phyloP scores from a whole-genome alignment of 2,113 vertebrate species.

The Megalops atlanticus region DNA sequence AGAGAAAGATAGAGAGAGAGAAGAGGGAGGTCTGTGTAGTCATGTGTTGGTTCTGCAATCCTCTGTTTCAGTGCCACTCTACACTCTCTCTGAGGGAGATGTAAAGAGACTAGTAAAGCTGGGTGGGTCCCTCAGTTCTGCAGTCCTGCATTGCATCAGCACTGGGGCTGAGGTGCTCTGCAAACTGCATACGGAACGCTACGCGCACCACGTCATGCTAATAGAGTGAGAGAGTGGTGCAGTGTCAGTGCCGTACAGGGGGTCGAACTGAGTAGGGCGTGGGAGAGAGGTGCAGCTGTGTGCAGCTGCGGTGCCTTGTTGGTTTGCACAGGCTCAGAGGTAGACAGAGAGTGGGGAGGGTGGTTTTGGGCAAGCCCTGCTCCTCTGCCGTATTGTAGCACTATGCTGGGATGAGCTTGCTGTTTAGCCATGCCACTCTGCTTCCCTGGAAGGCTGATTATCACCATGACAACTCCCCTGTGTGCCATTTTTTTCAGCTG shows the following conservation, averaged over 20 bases:
- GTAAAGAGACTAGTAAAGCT: conserved; percentile 20
- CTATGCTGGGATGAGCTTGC: not conserved
- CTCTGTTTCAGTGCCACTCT: not conserved
- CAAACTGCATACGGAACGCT: not conserved
- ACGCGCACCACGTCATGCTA: not conserved
- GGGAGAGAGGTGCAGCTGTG: not conserved
- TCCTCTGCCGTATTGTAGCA: not conserved
- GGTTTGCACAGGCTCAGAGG: conserved; percentile 23
- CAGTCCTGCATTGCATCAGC: not conserved
- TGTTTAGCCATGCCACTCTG: not conserved
- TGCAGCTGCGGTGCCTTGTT: not conserved
- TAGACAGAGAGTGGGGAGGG: conserved; percentile 15
- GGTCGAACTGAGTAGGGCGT: not conserved
- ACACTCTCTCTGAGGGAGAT: not conserved
- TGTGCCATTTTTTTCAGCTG: not conserved
- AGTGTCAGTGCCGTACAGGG: conserved; percentile 54
- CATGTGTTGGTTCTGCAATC: not conserved
- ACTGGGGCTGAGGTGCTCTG: not conserved
- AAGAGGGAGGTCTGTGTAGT: not conserved
- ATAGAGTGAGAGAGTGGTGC: conserved; percentile 46
- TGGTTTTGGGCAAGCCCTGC: not conserved
- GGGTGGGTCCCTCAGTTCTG: not conserved
- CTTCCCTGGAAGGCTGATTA: conserved; percentile 18
- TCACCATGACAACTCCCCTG: conserved; percentile 34
- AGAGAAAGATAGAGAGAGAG: not conserved